phyloP scores from a whole-genome alignment of 2,888 invertebrate species.

The Polydesmus complanatus region DNA sequence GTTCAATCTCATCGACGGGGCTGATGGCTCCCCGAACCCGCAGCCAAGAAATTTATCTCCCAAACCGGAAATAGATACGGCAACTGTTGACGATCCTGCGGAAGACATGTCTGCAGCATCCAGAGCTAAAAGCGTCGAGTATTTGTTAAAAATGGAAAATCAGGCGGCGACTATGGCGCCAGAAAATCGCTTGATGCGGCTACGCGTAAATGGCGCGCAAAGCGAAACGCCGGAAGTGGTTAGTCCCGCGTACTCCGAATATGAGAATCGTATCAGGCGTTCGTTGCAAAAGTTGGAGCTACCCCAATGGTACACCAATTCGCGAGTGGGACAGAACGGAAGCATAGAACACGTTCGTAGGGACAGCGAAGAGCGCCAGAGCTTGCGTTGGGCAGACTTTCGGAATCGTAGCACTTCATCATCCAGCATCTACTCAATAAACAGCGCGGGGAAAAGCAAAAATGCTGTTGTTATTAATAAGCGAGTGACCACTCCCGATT shows the following conservation, averaged over 20 bases:
- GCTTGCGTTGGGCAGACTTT: slow-evolving; percentile 24
- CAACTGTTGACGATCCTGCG: slow-evolving; percentile 36
- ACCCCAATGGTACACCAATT: slow-evolving; percentile 84
- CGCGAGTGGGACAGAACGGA: slow-evolving; percentile 39
- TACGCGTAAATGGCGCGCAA: slow-evolving; percentile 5
- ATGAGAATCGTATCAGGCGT: slow-evolving; percentile 82
- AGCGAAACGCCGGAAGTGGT: slow-evolving; percentile 33
- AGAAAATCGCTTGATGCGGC: slow-evolving; percentile 69
- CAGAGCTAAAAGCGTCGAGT: slow-evolving; percentile 78
- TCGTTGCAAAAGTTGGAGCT: slow-evolving; percentile 86
- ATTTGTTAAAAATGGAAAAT: slow-evolving; percentile 83
- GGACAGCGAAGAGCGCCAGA: slow-evolving; percentile 5
- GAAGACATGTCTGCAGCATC: slow-evolving; percentile 22
- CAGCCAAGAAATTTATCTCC: slow-evolving; percentile 27
- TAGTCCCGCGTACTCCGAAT: slow-evolving; percentile 69
- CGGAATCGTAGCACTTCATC: slow-evolving; percentile 41
- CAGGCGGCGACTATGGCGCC: slow-evolving; percentile 77
- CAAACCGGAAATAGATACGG: slow-evolving; percentile 37
- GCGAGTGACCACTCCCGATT: slow-evolving; percentile 18
- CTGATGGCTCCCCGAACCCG: not conserved
- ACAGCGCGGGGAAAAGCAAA: slow-evolving; percentile 17
- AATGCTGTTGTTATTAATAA: slow-evolving; percentile 19
- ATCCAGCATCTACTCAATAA: slow-evolving; percentile 29
- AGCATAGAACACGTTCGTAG: slow-evolving; percentile 12
- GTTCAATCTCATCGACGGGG: slow-evolving; percentile 12